Conservation (phyloP, 2,888 invertebrate species). For the Nasonia oneida region DNA sequence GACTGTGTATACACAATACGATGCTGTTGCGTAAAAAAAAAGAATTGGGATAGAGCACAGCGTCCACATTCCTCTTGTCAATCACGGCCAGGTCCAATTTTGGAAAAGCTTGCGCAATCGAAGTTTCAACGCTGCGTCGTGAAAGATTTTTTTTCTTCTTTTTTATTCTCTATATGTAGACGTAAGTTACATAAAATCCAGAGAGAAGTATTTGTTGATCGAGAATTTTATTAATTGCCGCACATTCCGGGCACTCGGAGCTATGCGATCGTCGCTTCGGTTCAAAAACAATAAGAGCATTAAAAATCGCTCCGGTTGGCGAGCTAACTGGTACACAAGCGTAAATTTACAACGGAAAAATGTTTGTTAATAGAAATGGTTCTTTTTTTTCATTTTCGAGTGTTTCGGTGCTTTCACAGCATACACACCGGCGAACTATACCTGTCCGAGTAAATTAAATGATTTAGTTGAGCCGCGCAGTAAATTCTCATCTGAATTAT, state of each 20-base stretch:
- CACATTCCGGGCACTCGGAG: not conserved
- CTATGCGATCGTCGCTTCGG: too few relatives aligned
- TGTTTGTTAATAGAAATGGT: not conserved
- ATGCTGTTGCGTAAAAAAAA: constrained; percentile 11
- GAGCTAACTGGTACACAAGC: not conserved
- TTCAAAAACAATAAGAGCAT: not conserved
- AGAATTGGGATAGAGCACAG: not conserved
- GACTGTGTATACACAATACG: too few relatives aligned
- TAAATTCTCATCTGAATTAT: constrained; percentile 27
- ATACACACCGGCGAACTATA: not conserved
- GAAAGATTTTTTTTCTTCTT: not conserved
- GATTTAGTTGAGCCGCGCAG: constrained; percentile 19
- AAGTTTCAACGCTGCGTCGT: not conserved
- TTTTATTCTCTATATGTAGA: not conserved
- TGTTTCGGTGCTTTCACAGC: not conserved
- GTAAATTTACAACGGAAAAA: constrained; percentile 2
- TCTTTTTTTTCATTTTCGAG: not conserved
- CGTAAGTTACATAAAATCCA: too few relatives aligned
- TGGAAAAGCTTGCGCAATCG: not conserved
- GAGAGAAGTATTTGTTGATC: not conserved
- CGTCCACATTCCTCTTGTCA: constrained; percentile 8
- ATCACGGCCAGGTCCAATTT: not conserved
- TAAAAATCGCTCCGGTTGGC: not conserved
- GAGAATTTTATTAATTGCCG: not conserved
- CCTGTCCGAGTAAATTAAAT: constrained; percentile 28